Conservation (phyloP, 2,797 vertebrate species). For the Cossypha polioptera region DNA sequence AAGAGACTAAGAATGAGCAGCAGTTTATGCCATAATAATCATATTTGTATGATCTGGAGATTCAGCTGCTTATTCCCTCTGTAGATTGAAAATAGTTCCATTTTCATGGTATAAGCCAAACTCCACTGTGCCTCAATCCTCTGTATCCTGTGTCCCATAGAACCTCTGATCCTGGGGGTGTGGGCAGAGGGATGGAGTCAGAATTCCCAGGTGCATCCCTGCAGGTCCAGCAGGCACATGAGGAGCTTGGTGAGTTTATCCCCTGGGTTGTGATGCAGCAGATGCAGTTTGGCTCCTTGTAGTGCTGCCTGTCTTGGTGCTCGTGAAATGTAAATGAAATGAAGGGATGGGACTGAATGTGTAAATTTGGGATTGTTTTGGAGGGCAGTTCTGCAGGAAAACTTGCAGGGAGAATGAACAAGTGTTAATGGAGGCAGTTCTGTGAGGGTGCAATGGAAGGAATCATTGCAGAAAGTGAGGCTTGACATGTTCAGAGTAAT, state of each 20-base stretch:
- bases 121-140: fast-evolving
- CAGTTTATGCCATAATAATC: neutral
- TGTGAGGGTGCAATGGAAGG: neutral
- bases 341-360: neutral
- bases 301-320: neutral
- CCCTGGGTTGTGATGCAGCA: neutral
- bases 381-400: neutral
- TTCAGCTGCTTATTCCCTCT: neutral
- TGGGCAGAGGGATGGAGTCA: neutral
- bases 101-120: neutral
- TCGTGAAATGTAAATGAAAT: neutral
- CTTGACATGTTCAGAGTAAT: neutral
- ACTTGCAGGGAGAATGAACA: neutral
- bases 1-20: neutral
- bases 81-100: fast-evolving
- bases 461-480: neutral
- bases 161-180: neutral
- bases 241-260: neutral
- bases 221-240: fast-evolving
- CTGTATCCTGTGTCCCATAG: neutral
- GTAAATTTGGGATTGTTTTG: neutral
- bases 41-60: neutral
- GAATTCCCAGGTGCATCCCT: too few relatives aligned
- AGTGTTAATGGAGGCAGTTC: neutral
- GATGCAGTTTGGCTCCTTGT: neutral